Evolutionary conservation across 2,888 invertebrate species (phyloP).

Genomic region (Polia nebulosa): DNA sequence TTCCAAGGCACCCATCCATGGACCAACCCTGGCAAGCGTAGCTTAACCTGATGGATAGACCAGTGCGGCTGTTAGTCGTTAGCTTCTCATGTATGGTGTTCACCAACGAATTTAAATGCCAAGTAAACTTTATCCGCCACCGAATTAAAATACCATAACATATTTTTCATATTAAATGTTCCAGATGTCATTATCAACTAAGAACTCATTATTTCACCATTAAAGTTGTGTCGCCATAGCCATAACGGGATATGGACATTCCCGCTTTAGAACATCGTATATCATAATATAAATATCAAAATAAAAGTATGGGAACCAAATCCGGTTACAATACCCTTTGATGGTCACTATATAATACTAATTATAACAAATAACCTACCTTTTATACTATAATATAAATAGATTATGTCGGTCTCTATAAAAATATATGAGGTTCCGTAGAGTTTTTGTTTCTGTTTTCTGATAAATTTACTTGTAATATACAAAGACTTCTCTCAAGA

Average conservation of each 20-base stretch:
- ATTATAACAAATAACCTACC: constrained; percentile 87
- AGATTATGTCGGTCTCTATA: constrained; percentile 7
- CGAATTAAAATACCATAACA: constrained; percentile 18
- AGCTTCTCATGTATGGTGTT: too few relatives aligned
- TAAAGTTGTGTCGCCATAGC: constrained; percentile 44
- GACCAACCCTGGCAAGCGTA: too few relatives aligned
- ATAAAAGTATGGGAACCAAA: constrained; percentile 70
- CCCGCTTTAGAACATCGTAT: constrained; percentile 63
- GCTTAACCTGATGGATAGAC: too few relatives aligned
- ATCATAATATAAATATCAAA: constrained; percentile 72
- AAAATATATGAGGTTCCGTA: constrained; percentile 49
- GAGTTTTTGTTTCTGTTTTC: neutral
- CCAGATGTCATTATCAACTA: constrained; percentile 45
- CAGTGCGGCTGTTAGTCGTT: too few relatives aligned
- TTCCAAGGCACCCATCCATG: too few relatives aligned
- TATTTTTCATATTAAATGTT: constrained; percentile 35
- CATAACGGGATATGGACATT: constrained; percentile 57
- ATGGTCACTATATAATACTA: constrained; percentile 73
- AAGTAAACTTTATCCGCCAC: constrained; percentile 7
- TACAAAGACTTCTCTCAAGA: constrained; percentile 6
- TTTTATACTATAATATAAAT: constrained; percentile 70
- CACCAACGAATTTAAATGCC: too few relatives aligned
- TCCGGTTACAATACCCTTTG: constrained; percentile 78
- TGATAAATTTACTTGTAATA: constrained; percentile 11
- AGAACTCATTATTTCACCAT: constrained; percentile 48